phyloP scores from a whole-genome alignment of 2,113 vertebrate species.

The Microcebus tavaratra region DNA sequence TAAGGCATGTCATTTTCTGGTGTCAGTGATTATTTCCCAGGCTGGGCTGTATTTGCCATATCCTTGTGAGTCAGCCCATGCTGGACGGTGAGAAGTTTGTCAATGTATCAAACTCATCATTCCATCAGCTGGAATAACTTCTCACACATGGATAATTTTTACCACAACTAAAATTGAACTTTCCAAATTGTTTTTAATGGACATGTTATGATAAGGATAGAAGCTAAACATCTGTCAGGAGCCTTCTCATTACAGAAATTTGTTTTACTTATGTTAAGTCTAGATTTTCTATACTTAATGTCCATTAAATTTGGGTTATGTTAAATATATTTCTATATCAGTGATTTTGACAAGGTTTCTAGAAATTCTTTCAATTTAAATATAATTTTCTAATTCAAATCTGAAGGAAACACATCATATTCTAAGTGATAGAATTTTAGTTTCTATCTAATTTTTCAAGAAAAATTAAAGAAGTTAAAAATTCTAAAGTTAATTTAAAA shows the following conservation, averaged over 20 bases:
- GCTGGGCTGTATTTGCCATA: rapidly evolving
- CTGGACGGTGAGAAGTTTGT: not conserved
- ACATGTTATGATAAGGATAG: not conserved
- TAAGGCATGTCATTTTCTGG: not conserved
- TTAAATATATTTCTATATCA: not conserved
- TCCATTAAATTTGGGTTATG: not conserved
- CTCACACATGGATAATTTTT: not conserved
- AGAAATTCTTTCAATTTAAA: not conserved
- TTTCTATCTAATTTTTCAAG: not conserved
- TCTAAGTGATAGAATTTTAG: not conserved
- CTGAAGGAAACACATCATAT: not conserved
- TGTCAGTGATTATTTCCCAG: not conserved
- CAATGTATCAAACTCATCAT: not conserved
- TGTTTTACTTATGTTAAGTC: not conserved
- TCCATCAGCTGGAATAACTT: not conserved
- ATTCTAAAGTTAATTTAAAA: not conserved
- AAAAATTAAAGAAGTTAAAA: not conserved
- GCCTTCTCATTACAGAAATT: not conserved
- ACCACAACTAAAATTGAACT: not conserved
- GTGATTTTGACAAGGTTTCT: not conserved
- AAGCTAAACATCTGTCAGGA: not conserved
- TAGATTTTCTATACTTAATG: not conserved
- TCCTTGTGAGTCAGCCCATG: rapidly evolving
- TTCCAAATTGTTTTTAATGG: not conserved
- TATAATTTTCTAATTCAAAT: not conserved